Percentiles rank a stretch among this genome's conserved stretches.
Conservation (phyloP, 2,113 vertebrate species). For the Diadophis punctatus region DNA sequence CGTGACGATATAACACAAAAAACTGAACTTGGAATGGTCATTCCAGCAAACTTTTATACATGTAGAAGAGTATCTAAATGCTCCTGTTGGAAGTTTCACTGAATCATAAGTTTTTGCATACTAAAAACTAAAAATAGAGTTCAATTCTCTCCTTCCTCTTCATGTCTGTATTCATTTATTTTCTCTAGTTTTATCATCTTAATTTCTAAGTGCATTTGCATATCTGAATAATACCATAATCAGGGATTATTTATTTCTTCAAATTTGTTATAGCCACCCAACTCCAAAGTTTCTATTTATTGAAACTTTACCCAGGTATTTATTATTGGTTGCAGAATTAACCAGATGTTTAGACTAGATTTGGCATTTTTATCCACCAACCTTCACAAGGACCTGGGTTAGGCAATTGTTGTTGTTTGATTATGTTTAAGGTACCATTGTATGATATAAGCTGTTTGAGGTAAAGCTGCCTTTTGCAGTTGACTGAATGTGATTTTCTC, state of each 20-base stretch:
- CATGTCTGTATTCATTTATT: background rate
- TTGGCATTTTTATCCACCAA: too few relatives aligned
- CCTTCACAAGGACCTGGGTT: too few relatives aligned
- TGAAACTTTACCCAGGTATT: background rate
- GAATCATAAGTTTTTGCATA: background rate
- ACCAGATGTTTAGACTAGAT: too few relatives aligned
- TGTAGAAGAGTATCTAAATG: background rate
- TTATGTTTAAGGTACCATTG: too few relatives aligned
- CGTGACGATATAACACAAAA: background rate
- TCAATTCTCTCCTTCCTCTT: background rate
- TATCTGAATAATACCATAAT: background rate
- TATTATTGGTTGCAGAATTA: too few relatives aligned
- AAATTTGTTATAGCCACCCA: background rate
- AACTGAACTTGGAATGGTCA: too few relatives aligned
- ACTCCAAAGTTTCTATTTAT: background rate
- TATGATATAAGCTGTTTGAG: too few relatives aligned
- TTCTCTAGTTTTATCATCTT: background rate
- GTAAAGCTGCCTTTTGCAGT: too few relatives aligned
- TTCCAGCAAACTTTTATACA: background rate
- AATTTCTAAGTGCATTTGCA: background rate
- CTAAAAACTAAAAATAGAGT: slow-evolving; percentile 6
- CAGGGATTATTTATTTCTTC: background rate
- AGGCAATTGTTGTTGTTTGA: too few relatives aligned
- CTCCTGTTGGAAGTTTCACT: background rate
- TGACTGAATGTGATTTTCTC: too few relatives aligned